Base-by-base conservation (phyloP, 2,888 invertebrate genomes). In the Apodemia duryi region DNA sequence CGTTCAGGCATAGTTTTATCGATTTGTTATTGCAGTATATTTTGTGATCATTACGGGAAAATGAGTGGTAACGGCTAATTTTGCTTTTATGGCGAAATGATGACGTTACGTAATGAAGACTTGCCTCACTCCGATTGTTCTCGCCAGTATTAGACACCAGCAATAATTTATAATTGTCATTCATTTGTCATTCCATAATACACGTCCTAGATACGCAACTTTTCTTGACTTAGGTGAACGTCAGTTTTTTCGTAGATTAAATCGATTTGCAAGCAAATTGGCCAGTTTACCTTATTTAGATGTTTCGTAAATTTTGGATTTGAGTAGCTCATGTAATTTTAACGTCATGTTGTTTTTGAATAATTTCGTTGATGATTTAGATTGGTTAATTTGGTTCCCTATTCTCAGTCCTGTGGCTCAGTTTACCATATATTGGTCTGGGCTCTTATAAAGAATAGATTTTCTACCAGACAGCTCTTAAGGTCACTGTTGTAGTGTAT, bases 151-250 rank as follows among this genome's bases (percentile, higher is more conserved):
- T 57, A 57, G 13, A 57, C 57, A 57, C 13, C 35, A 11, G 10
- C 10, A 57, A 32, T 57, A 57, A 57, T 57, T 57, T 35, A 32
- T 57, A n/a, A 57, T 57, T 57, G 57, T 57, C 57, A 57, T 57
- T 57, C 57, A n/a, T 35, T 57, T 57, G 57, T 57, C 57, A 57
- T 57, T 57, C 57, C 57, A 57, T 57, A 32, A 57, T 57, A 57
- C 32, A 32, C 57, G 35, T 32, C 57, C 57, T 13, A 57, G 57
- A 57, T 57, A 32, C 57, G 35, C 57, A 32, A 32, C 32, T 57
- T 6, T 32, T 57, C 57, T 29, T 54, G 10, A 13, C 32, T 57
- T 32, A n/a, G 38, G 63, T 65, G 49, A 49, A n/a, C 6, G 49
- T 6, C 6, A 13, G 46, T 49, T n/a, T n/a, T 43, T 9, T n/a